Conservation (phyloP, 2,797 vertebrate species). For the Hybognathus amarus region DNA sequence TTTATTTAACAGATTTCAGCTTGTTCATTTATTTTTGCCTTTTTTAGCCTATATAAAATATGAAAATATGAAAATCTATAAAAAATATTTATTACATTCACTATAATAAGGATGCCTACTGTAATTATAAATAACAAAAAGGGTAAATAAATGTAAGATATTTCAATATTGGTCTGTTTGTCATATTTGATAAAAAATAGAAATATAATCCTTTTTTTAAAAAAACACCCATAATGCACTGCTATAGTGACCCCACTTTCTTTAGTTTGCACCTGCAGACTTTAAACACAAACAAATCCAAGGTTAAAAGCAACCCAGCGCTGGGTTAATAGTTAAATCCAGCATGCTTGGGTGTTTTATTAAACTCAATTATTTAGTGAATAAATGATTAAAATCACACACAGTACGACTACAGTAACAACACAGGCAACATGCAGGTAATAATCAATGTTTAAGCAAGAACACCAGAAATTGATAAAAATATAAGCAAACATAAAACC, state of each 20-base stretch:
- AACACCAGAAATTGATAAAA: background rate
- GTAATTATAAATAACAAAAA: background rate
- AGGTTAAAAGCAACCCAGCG: no score
- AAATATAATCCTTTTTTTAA: background rate
- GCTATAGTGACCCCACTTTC: background rate
- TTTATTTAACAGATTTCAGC: background rate
- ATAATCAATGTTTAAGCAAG: background rate
- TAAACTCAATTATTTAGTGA: background rate
- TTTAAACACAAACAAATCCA: no score
- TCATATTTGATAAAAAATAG: background rate
- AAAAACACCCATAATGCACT: background rate
- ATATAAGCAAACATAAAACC: background rate
- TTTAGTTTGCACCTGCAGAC: background rate
- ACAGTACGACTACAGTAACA: background rate
- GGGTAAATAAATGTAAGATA: background rate
- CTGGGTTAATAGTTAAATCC: no score
- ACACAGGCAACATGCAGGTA: background rate
- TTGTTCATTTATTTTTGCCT: constrained; percentile 7
- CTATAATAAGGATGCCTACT: background rate
- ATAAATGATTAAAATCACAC: background rate
- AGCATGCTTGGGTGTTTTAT: background rate
- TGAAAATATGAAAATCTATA: background rate
- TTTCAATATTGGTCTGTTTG: background rate
- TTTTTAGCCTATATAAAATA: background rate
- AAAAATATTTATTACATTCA: background rate